Evolutionary conservation across 2,113 vertebrate genomes (phyloP), one percentile per base, ranked within the genome.

Genomic region (Pterophyllum scalare): DNA sequence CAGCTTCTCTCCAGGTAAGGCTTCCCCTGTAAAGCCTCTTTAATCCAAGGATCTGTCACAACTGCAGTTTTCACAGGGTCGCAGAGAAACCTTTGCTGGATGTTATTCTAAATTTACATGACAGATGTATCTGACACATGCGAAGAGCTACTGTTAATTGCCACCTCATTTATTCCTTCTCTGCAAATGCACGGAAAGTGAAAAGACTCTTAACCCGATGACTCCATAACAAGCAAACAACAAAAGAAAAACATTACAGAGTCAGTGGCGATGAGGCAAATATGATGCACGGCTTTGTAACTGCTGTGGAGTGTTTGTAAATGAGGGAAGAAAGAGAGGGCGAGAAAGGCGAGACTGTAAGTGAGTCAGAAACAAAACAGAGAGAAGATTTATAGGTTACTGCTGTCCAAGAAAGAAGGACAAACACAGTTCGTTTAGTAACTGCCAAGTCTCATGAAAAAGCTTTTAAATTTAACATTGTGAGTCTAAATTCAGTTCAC

Each of bases 1-100:
- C 59, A 83, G 86, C 77, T 83, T 81, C 70, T 67, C 60, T 88
- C 33, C 75, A 83, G 76, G 79, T 88, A 61, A 83, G 20, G 46
- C 49, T 80, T 87, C 22, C 83, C 75, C 70, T 0, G 1, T 46
- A 83, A 91, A 89, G 74, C 64, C 64, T 75, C 76, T 81, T 38
- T 85, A 83, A 81, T 82, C 70, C 67, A 33, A 46, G 58, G 77
- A 79, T 83, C 83, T 81, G 81, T 76, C 83, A 82, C 26, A 17
- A 64, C 82, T 74, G 70, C n/a, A 6, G 22, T 49, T 77, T 79
- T 40, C 56, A 59, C 57, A 1, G 35, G 72, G 84, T 83, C 81
- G 52, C 38, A 38, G 78, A 79, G 70, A 70, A 79, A 74, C 60
- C 67, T 78, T 59, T 67, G 49, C 28, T 26, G 28, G 26, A 79